These are phyloP conservation scores for Sphinx pinastri DNA, from an alignment of 2,888 invertebrate species.

Conservation along the genomic window DNA sequence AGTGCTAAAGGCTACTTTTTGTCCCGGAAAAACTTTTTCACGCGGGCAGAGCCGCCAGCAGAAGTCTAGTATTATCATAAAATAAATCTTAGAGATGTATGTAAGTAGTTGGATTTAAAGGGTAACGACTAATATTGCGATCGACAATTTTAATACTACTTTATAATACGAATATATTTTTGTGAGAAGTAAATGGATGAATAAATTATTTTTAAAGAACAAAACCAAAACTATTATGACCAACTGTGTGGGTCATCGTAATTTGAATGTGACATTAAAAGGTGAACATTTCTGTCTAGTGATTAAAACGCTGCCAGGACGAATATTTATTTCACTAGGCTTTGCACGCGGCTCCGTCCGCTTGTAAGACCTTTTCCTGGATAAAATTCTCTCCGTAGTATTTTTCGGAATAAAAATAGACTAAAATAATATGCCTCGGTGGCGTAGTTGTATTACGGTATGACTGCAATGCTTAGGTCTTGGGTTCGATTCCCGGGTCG, in stretches of 20 bases:
- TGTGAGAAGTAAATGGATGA: neutral
- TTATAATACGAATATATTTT: neutral
- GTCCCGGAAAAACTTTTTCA: too few species aligned
- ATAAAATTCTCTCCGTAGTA: too few species aligned
- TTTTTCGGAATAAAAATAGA: too few species aligned
- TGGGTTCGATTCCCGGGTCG: too few species aligned
- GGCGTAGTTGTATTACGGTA: too few species aligned
- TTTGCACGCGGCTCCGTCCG: too few species aligned
- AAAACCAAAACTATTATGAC: neutral
- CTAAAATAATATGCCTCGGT: too few species aligned
- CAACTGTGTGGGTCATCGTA: neutral
- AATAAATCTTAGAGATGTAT: neutral
- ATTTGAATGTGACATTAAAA: constrained; percentile 9
- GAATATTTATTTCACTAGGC: neutral
- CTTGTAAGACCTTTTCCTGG: too few species aligned
- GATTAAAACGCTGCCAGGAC: neutral
- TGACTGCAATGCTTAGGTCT: too few species aligned
- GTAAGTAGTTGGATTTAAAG: neutral
- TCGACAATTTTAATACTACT: neutral
- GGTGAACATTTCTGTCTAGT: neutral
- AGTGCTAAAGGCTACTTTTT: too few species aligned
- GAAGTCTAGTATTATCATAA: neutral
- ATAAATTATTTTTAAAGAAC: neutral
- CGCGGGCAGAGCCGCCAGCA: too few species aligned
- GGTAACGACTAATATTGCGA: neutral